Evolutionary conservation across 2,797 vertebrate species (phyloP), one percentile per base, ranked within the genome.

Genomic region (Atherinosoma microstoma): DNA sequence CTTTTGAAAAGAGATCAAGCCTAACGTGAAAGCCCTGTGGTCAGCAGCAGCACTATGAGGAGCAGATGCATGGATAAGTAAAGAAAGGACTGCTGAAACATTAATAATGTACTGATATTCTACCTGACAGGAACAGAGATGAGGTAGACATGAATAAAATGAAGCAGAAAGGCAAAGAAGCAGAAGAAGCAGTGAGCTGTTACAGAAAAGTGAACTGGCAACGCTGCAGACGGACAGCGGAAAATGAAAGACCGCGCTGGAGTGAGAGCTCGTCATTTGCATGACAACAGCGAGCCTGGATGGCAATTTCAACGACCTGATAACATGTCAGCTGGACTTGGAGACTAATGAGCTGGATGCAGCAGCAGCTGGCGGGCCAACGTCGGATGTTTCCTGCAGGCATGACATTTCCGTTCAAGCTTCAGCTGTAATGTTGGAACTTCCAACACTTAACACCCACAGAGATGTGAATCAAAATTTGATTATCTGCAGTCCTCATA

Each of bases 21-120:
- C 53, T 84, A 84, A 89, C 75, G 6, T 6, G 68, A 67, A 66
- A 57, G 45, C 4, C 11, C 69, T 61, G 45, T 9, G 13, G 34
- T 73, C 54, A 15, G 57, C 64, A 20, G 74, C 76, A 51, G 40
- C 67, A 15, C 75, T 73, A 6, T n/a, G 54, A 60, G 58, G 57
- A 82, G 32, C 66, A 29, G 79, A 74, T 77, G 77, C 79, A 76
- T 32, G 75, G 77, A 85, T 61, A 51, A 76, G 70, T 68, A 63
- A 79, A 87, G 87, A 89, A 87, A 88, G 63, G 75, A 47, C 62
- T 7, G 49, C 62, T 62, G 74, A 78, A 34, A 86, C 84, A 84
- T 93, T 81, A 92, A 92, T 93, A 91, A 90, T 89, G 84, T 80
- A 90, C 66, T 6, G 89, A 88, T 80, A 91, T 92, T 93, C 89